Percentiles rank a stretch among this genome's conserved stretches.
Conservation (phyloP, 2,888 invertebrate species). For the Acheta domesticus region DNA sequence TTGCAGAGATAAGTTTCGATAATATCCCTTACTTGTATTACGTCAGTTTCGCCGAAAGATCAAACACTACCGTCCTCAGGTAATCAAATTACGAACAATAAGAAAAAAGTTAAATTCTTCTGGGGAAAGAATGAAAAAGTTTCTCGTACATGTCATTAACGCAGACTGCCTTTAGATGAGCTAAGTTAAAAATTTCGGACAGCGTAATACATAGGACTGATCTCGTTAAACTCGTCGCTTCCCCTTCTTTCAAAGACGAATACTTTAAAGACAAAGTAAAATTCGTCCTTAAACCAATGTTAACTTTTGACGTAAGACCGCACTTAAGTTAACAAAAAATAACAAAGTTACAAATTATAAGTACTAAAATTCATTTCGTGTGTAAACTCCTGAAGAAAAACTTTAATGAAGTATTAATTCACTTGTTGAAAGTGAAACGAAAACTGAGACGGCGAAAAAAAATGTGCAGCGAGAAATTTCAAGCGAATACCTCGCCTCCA, state of each 20-base stretch:
- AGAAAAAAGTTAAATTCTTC: too few species aligned
- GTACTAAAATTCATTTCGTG: conserved; percentile 18
- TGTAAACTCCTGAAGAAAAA: not conserved
- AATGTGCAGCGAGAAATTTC: not conserved
- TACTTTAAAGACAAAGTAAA: not conserved
- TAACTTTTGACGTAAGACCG: conserved; percentile 10
- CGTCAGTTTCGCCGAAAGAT: too few species aligned
- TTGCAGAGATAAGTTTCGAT: too few species aligned
- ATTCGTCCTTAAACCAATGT: conserved; percentile 6
- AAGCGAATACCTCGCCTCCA: conserved; percentile 6
- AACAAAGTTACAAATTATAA: conserved; percentile 18
- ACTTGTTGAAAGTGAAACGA: conserved; percentile 10
- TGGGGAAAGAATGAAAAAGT: not conserved
- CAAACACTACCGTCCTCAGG: too few species aligned
- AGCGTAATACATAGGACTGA: not conserved
- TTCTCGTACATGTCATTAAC: not conserved
- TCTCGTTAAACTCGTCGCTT: not conserved
- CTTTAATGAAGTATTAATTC: conserved; percentile 11
- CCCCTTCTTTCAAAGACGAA: conserved; percentile 18
- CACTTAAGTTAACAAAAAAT: conserved; percentile 18
- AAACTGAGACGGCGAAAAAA: not conserved
- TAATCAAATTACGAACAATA: too few species aligned
- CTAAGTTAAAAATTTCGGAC: not conserved
- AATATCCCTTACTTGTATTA: too few species aligned
- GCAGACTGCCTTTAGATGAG: not conserved